Percentiles rank a stretch among this genome's conserved stretches.
These are phyloP conservation scores for Acheta domesticus DNA, from an alignment of 2,888 invertebrate genomes.

Conservation along the genomic window DNA sequence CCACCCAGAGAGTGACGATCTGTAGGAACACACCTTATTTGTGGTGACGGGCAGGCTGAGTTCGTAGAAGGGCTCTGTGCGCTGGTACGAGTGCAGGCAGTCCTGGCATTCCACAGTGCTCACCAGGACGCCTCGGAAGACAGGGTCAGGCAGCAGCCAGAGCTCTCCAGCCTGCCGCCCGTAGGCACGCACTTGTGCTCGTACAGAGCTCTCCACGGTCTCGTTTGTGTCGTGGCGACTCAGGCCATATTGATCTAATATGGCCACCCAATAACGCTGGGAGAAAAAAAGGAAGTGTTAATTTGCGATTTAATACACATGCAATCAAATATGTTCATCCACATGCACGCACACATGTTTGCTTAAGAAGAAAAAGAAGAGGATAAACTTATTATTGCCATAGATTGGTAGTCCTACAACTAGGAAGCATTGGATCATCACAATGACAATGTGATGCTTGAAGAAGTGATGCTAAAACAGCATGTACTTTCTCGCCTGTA, in stretches of 20 bases:
- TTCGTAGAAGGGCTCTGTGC: conserved; percentile 91
- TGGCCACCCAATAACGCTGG: conserved; percentile 77
- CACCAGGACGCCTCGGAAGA: conserved; percentile 90
- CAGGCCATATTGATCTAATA: conserved; percentile 72
- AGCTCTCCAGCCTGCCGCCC: conserved; percentile 76
- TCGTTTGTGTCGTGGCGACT: conserved; percentile 69
- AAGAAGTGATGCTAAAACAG: no score
- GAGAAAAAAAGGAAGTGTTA: conserved; percentile 37
- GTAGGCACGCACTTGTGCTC: conserved; percentile 76
- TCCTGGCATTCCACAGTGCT: conserved; percentile 87
- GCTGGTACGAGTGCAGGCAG: conserved; percentile 80
- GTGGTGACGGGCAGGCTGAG: conserved; percentile 85
- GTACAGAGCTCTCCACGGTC: conserved; percentile 71
- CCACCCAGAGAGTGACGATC: no score
- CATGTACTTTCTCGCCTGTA: no score
- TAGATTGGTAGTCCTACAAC: no score
- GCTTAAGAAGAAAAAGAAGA: no score
- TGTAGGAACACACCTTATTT: conserved; percentile 51
- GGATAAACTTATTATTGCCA: no score
- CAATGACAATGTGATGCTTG: no score
- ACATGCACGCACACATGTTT: background rate
- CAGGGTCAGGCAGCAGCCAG: conserved; percentile 77
- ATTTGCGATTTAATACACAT: background rate
- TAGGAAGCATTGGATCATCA: no score
- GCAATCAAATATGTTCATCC: background rate